Evolutionary conservation across 2,888 invertebrate genomes (phyloP).

Genomic region (Microctonus aethiopoides): DNA sequence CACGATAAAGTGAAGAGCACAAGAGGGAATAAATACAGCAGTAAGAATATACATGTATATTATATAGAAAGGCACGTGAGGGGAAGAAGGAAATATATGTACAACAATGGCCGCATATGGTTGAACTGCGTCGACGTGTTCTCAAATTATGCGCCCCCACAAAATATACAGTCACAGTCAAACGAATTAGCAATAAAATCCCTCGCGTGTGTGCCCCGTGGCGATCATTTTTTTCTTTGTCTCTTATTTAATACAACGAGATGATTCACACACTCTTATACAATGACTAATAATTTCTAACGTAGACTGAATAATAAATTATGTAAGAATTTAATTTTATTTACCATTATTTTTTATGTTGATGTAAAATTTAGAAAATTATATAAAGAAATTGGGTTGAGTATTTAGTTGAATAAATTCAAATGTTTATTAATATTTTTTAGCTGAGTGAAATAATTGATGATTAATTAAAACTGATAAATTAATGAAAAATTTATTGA

Average conservation of each 20-base stretch:
- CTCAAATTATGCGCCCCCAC: neutral
- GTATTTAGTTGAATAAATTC: too few relatives aligned
- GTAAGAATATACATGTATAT: neutral
- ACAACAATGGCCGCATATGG: conserved; percentile 27
- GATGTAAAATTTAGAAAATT: too few relatives aligned
- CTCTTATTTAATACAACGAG: conserved; percentile 1
- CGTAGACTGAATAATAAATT: neutral
- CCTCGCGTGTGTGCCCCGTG: conserved; percentile 8
- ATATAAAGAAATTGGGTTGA: too few relatives aligned
- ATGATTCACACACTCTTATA: neutral
- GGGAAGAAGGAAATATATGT: neutral
- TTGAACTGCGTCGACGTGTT: neutral
- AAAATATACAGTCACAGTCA: neutral
- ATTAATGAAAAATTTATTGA: too few relatives aligned
- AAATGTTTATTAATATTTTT: too few relatives aligned
- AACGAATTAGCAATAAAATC: conserved; percentile 26
- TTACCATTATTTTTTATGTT: too few relatives aligned
- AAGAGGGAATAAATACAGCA: neutral
- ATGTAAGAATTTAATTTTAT: too few relatives aligned
- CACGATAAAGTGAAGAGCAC: neutral
- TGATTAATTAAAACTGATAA: too few relatives aligned
- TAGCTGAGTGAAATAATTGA: too few relatives aligned
- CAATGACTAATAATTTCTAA: neutral
- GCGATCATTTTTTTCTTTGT: neutral
- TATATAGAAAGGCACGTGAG: neutral